Evolutionary conservation across 1,140 invertebrate genomes (phyloP), one percentile per base, ranked within the genome.

Genomic region (Papilio glaucus): DNA sequence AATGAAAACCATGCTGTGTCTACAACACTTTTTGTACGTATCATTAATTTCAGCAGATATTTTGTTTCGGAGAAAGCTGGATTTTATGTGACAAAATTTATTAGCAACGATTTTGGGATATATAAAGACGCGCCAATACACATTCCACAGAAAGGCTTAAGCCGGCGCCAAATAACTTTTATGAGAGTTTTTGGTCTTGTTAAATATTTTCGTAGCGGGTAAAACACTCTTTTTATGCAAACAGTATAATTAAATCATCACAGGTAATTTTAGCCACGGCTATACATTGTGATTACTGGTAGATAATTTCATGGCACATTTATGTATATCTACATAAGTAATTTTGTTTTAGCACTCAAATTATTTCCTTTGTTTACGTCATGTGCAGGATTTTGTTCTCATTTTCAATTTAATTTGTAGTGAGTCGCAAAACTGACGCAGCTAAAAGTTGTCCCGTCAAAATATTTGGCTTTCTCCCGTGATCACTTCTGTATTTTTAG

Each of bases 401-500:
- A n/a, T n/a, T n/a, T n/a, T n/a, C n/a, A n/a, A n/a, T n/a, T n/a
- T n/a, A n/a, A n/a, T n/a, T n/a, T n/a, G n/a, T n/a, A n/a, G n/a
- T n/a, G n/a, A n/a, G n/a, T n/a, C n/a, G n/a, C n/a, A 6, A 33
- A 33, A 3, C 2, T 33, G 29, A 49, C 42, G 42, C 15, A 18
- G 12, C 13, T 49, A 37, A 39, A 65, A 13, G 15, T 45, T 45
- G 18, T 10, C 10, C 10, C 49, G 68, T 69, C 73, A 75, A 72
- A 73, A 71, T 62, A 69, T 72, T 63, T 65, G 24, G 65, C 61
- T 75, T 71, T 75, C 73, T 38, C 72, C 37, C 7, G 29, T 38
- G 61, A 70, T 70, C 65, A 29, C 65, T 41, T 45, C 45, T 26
- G 29, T 74, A 74, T 70, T 70, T 70, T 74, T 74, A 74, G 72